Percentiles rank a stretch among this genome's conserved stretches.
Evolutionary conservation across 2,797 vertebrate species (phyloP).

Genomic region (Sebastes dallii): DNA sequence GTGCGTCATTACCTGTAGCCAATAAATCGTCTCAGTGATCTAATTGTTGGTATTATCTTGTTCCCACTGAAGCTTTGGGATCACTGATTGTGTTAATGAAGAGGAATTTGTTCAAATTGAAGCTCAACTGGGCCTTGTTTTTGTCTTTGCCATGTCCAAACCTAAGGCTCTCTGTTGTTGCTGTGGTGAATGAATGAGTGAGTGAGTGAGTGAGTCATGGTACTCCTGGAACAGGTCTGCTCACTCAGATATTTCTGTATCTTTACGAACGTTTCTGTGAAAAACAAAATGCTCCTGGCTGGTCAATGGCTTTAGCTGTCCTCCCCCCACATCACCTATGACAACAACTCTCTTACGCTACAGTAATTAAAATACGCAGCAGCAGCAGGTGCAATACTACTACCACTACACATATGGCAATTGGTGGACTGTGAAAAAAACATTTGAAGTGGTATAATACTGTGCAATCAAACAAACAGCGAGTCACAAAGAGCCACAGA

Average conservation of each 20-base stretch:
- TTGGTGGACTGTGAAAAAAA: conserved; percentile 45
- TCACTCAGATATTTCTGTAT: not conserved
- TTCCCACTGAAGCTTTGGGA: conserved; percentile 32
- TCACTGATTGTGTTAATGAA: conserved; percentile 58
- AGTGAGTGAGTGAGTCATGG: not conserved
- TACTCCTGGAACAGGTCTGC: not conserved
- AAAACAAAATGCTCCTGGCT: not conserved
- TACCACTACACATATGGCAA: conserved; percentile 14
- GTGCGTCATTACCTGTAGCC: conserved; percentile 10
- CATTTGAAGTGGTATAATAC: conserved; percentile 36
- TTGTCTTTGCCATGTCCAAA: conserved; percentile 14
- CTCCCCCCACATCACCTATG: not conserved
- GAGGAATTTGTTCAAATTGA: conserved; percentile 47
- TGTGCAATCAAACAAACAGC: conserved; percentile 41
- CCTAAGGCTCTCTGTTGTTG: not conserved
- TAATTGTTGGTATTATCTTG: conserved; percentile 60
- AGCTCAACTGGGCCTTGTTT: conserved; percentile 27
- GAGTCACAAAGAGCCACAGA: conserved; percentile 8
- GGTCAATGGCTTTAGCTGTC: not conserved
- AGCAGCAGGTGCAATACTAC: conserved; percentile 28
- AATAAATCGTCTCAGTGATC: conserved; percentile 42
- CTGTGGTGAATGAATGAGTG: not conserved
- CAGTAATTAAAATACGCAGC: not conserved
- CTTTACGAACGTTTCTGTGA: not conserved
- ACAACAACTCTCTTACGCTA: not conserved